Base-by-base conservation (phyloP, 2,888 invertebrate species). In the Tuta absoluta region DNA sequence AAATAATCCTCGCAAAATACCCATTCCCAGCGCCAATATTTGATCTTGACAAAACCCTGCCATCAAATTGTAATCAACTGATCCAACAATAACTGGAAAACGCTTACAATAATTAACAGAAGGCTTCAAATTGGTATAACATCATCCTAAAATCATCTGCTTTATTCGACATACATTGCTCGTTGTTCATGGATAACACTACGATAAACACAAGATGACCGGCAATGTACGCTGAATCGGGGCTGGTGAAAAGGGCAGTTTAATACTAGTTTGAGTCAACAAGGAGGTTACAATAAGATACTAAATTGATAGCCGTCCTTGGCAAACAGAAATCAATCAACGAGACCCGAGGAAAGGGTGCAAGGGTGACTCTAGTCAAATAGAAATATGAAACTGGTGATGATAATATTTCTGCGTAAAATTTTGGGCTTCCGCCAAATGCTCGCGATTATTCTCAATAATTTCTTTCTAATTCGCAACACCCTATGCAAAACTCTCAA, bases 241-340 rank as follows among this genome's bases (percentile, higher is more conserved):
- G 10, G 8, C 33, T 1, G 1, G 33, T 33, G 4, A 10, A 10
- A 8, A 33, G 8, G 10, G 33, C 10, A 33, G 4, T 1, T 5
- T 33, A 33, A 33, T 33, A 10, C 41, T 3, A n/a, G 14, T 3
- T 45, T 33, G n/a, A 33, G 33, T n/a, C 56, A 56, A 56, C 56
- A 56, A 28, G 33, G 21, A 57, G 62, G 58, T 87, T 90, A 90
- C 90, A 90, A 89, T 91, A 88, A 88, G 90, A 90, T 90, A 91
- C 90, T 88, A 91, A 85, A 85, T 85, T 81, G 84, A 81, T 75
- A 79, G 75, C 77, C 78, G 71, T 82, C 85, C 87, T 80, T 74
- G 82, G 84, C 82, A 91, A 91, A 91, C 90, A 91, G 87, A 87
- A 91, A 91, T 91, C 91, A 91, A 91, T 91, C 91, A 89, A 89